A percentile compares a stretch with the other conserved stretches of the same genome.
Conservation (phyloP, 2,113 vertebrate genomes). For the Lutjanus erythropterus region DNA sequence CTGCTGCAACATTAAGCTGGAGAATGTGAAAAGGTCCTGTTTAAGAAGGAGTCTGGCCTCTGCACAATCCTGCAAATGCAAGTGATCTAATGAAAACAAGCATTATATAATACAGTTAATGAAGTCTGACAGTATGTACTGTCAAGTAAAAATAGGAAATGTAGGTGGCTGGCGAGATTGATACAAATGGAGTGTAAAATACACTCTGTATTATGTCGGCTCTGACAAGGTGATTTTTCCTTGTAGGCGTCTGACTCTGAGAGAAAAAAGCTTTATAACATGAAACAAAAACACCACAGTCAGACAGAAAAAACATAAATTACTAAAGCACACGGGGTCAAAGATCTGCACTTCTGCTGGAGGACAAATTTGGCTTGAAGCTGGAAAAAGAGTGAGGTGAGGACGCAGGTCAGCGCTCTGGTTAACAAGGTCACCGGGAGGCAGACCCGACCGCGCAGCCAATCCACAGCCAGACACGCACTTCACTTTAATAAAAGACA, state of each 20-base stretch:
- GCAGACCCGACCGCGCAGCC: slow-evolving; percentile 29
- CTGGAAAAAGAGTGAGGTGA: slow-evolving; percentile 46
- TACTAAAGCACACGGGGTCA: slow-evolving; percentile 41
- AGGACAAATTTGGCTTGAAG: slow-evolving; percentile 51
- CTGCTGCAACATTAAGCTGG: neutral
- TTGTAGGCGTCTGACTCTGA: neutral
- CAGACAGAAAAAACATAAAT: slow-evolving; percentile 33
- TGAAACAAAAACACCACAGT: slow-evolving; percentile 49
- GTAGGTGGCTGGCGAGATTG: slow-evolving; percentile 4
- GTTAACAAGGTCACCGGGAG: slow-evolving; percentile 56
- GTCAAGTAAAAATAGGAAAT: neutral
- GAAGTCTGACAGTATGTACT: neutral
- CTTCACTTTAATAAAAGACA: slow-evolving; percentile 39
- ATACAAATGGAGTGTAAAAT: slow-evolving; percentile 17
- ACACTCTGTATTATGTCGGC: slow-evolving; percentile 7
- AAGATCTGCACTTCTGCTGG: slow-evolving; percentile 45
- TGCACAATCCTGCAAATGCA: neutral
- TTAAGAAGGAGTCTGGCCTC: neutral
- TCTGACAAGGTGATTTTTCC: slow-evolving; percentile 22
- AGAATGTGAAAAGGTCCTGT: neutral
- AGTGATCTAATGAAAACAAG: slow-evolving; percentile 5
- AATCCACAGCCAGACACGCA: slow-evolving; percentile 50
- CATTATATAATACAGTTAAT: neutral
- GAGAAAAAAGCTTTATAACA: slow-evolving; percentile 23
- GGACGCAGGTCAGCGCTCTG: slow-evolving; percentile 37